A percentile compares a stretch with the other conserved stretches of the same genome.
These are phyloP conservation scores for Miltochrista miniata DNA, from an alignment of 2,888 invertebrate species.

Conservation along the genomic window DNA sequence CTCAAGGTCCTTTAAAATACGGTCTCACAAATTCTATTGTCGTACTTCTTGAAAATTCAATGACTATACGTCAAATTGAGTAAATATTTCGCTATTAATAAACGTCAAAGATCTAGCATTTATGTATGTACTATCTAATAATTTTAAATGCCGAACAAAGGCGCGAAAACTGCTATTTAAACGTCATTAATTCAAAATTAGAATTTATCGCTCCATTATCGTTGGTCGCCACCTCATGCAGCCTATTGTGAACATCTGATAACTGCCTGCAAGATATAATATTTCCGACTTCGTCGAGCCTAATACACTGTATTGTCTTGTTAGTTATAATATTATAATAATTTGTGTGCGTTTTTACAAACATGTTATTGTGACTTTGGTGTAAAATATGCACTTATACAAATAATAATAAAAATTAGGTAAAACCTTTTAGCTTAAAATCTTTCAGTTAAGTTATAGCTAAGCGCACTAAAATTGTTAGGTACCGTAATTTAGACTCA, in stretches of 20 bases:
- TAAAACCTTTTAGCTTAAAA: no score
- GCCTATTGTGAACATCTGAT: constrained; percentile 54
- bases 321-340: background rate
- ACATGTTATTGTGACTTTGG: no score
- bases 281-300: constrained; percentile 12
- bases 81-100: no score
- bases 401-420: no score
- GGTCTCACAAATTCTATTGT: no score
- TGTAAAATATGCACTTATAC: no score
- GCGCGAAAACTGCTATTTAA: constrained; percentile 34
- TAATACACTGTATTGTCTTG: constrained; percentile 23
- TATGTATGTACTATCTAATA: constrained; percentile 5
- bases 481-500: no score
- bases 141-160: constrained; percentile 27
- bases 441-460: no score
- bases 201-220: constrained; percentile 68
- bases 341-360: background rate
- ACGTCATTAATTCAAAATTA: constrained; percentile 55
- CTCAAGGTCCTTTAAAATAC: no score
- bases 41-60: no score
- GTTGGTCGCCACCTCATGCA: constrained; percentile 51
- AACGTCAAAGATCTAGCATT: constrained; percentile 1
- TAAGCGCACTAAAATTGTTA: no score
- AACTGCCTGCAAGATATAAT: constrained; percentile 36
- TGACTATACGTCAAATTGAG: no score